These are phyloP conservation scores for Neodiprion lecontei DNA, from an alignment of 1,140 invertebrate genomes.

Conservation along the genomic window DNA sequence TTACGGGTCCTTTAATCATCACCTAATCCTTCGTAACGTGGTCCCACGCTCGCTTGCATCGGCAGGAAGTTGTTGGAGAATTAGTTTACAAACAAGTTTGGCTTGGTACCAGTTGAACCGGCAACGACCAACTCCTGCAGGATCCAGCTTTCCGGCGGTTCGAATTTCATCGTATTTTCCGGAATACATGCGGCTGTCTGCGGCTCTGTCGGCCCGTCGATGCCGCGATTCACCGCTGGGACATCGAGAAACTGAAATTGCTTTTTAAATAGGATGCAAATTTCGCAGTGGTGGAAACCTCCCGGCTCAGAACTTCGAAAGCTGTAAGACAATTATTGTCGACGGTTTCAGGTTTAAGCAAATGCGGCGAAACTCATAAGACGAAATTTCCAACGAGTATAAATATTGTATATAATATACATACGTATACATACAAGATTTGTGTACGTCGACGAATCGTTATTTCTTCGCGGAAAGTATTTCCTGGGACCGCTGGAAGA, in stretches of 20 bases:
- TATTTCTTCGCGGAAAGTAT: background rate
- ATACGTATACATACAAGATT: no score
- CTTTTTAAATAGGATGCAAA: slow-evolving; percentile 4
- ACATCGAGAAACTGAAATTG: background rate
- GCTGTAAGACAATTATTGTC: slow-evolving; percentile 5
- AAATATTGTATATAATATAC: no score
- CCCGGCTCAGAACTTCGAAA: background rate
- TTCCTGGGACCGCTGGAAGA: background rate
- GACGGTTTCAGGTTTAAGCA: background rate
- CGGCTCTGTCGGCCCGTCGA: background rate
- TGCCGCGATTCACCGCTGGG: background rate
- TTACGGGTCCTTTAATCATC: slow-evolving; percentile 7
- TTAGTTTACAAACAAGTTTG: slow-evolving; percentile 5
- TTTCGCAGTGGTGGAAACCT: background rate
- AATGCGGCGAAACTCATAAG: background rate
- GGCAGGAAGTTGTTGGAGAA: slow-evolving; percentile 4
- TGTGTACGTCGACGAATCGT: background rate
- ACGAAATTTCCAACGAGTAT: background rate
- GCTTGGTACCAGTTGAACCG: slow-evolving; percentile 3
- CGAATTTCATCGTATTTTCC: slow-evolving; percentile 2
- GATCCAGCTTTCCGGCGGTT: background rate
- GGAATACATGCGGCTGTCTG: background rate
- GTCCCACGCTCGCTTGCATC: slow-evolving; percentile 3
- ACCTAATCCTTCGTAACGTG: slow-evolving; percentile 1
- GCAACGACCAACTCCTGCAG: background rate